Base-by-base conservation (phyloP, 2,888 invertebrate genomes). In the Synanthedon formicaeformis region DNA sequence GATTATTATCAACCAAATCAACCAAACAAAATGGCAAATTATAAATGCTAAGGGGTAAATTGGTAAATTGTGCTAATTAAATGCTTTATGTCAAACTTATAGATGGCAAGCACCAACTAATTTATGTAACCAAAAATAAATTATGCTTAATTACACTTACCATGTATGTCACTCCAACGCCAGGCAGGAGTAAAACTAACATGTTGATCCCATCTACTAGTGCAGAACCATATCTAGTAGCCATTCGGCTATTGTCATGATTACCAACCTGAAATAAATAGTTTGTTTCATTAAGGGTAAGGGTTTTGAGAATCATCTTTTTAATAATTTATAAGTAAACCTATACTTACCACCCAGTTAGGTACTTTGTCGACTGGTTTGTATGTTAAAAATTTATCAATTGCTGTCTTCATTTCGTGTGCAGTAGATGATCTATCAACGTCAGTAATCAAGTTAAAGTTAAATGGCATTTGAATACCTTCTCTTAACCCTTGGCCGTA, bases 391-490 rank as follows among this genome's bases (percentile, higher is more conserved):
- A 94, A 94, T 52, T 88, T 84, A 51, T 92, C 90, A 51, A 93
- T 88, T 4, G 89, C 81, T 23, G 79, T 75, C 58, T 91, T 90
- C 54, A 92, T 89, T 61, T 92, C 90, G 52, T 79, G 71, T 5
- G 93, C 91, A 40, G 88, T 89, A 1, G 93, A 92, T 1, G 78
- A 75, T 0, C 73, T 74, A 58, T 88, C 86, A 1, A 92, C 79
- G 56, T 91, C 88, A 12, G 85, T 88, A 51, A 95, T 91, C 50
- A 95, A 85, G 60, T 91, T 88, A 67, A 95, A 95, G 73, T 95
- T 95, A 66, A 95, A 94, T 0, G 94, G 92, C 67, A 95, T 90
- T 64, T 95, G 92, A 2, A 92, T 90, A 16, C 94, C 93, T 13
- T 73, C 65, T 3, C 74, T 76, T 2, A 88, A 80, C 1, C 82